phyloP scores from a whole-genome alignment of 2,113 vertebrate species.

The Maccullochella peelii region DNA sequence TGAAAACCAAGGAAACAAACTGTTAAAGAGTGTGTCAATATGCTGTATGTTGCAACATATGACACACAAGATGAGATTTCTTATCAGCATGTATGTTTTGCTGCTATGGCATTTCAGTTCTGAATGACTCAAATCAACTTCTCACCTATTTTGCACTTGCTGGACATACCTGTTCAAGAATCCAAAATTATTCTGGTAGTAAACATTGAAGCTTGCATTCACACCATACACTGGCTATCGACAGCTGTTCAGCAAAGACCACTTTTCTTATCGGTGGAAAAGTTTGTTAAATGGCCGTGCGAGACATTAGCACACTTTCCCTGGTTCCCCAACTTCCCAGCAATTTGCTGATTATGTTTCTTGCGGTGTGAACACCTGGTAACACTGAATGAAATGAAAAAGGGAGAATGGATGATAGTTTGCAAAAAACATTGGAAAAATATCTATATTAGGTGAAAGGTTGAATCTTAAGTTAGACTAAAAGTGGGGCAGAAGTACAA shows the following conservation, averaged over 20 bases:
- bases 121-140: neutral
- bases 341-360: neutral
- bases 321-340: neutral
- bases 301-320: neutral
- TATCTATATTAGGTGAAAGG: neutral
- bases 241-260: neutral
- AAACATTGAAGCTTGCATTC: neutral
- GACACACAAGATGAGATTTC: neutral
- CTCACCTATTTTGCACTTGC: neutral
- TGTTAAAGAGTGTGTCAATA: conserved; percentile 3
- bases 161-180: no score
- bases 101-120: neutral
- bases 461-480: neutral
- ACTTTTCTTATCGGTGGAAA: neutral
- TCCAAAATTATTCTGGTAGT: no score
- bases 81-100: neutral
- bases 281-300: neutral
- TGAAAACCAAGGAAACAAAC: conserved; percentile 52
- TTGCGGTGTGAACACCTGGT: neutral
- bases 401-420: neutral
- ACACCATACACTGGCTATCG: neutral
- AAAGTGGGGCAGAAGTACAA: neutral
- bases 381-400: neutral
- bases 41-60: conserved; percentile 2
- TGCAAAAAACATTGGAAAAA: neutral